Evolutionary conservation across 2,888 invertebrate species (phyloP).

Genomic region (Papilio demoleus): DNA sequence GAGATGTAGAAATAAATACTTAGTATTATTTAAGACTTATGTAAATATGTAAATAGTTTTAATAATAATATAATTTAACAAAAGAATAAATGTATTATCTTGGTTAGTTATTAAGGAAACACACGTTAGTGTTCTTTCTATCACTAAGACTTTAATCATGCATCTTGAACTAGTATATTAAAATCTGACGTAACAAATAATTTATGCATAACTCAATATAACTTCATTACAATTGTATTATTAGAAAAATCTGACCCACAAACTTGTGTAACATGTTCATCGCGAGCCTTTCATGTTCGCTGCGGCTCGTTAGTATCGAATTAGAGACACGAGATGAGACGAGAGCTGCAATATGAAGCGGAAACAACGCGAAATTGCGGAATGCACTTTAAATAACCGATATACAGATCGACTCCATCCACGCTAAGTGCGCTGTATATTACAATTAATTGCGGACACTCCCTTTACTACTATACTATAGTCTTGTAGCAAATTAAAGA

Average conservation of each 20-base stretch:
- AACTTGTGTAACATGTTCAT: neutral
- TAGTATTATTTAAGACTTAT: too few relatives aligned
- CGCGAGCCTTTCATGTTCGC: constrained; percentile 27
- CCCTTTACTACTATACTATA: neutral
- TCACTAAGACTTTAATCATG: neutral
- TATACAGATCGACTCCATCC: constrained; percentile 41
- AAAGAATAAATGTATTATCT: too few relatives aligned
- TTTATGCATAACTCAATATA: neutral
- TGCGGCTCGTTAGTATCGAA: constrained; percentile 30
- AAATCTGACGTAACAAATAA: neutral
- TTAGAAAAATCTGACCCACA: neutral
- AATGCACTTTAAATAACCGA: constrained; percentile 44
- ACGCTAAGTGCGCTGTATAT: neutral
- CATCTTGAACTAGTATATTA: too few relatives aligned
- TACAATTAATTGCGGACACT: neutral
- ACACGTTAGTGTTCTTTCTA: too few relatives aligned
- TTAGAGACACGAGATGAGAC: constrained; percentile 29
- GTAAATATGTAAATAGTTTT: too few relatives aligned
- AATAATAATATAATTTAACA: too few relatives aligned
- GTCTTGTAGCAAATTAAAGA: too few relatives aligned
- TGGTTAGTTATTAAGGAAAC: too few relatives aligned
- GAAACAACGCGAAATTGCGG: constrained; percentile 39
- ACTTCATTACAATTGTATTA: neutral
- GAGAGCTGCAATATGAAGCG: constrained; percentile 36
- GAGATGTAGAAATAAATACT: too few relatives aligned